phyloP scores from a whole-genome alignment of 2,888 invertebrate species.

The Diloba caeruleocephala region DNA sequence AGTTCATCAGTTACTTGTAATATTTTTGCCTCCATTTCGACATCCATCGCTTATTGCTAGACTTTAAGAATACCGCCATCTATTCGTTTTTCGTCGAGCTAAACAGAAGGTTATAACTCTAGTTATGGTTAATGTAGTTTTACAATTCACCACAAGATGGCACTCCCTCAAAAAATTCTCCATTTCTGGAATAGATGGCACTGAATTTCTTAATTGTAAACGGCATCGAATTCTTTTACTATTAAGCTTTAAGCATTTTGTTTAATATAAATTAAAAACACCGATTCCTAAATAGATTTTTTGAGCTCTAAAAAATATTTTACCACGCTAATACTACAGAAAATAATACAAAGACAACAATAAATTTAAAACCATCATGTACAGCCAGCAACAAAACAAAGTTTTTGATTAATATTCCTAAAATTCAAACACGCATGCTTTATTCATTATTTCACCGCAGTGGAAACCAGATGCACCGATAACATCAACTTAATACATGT shows the following conservation, averaged over 20 bases:
- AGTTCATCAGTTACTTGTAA: too few species aligned
- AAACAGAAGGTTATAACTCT: not conserved
- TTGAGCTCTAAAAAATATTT: too few species aligned
- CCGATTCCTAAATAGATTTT: not conserved
- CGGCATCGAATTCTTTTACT: too few species aligned
- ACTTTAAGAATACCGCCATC: not conserved
- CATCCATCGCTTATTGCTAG: too few species aligned
- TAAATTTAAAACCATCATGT: too few species aligned
- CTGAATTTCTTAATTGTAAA: not conserved
- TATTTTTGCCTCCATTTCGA: too few species aligned
- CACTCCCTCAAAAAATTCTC: not conserved
- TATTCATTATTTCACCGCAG: conserved; percentile 60
- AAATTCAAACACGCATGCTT: conserved; percentile 68
- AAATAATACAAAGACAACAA: too few species aligned
- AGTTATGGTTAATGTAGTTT: not conserved
- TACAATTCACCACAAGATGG: conserved; percentile 5
- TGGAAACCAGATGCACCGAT: conserved; percentile 73
- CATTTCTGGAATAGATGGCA: conserved; percentile 16
- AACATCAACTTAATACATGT: conserved; percentile 71
- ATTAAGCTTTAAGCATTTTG: too few species aligned
- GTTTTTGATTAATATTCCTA: conserved; percentile 63
- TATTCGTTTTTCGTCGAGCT: not conserved
- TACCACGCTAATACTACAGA: too few species aligned
- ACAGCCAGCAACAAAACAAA: conserved; percentile 9
- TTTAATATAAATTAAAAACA: too few species aligned